Percentiles rank a stretch among this genome's conserved stretches.
phyloP scores from a whole-genome alignment of 2,113 vertebrate species.

The Tiliqua scincoides region DNA sequence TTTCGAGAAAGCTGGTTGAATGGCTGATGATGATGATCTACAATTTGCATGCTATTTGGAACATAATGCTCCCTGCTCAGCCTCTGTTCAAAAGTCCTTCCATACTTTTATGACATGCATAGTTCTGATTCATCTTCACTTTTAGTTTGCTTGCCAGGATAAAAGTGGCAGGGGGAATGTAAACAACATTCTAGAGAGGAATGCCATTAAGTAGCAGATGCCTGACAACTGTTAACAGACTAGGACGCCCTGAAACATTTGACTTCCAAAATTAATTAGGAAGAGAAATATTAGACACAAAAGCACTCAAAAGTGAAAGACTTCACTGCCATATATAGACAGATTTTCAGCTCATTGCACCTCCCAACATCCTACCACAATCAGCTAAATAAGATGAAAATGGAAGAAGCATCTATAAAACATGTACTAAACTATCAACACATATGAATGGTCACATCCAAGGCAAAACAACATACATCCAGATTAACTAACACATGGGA shows the following conservation, averaged over 20 bases:
- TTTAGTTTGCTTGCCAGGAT: background rate
- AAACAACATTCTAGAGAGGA: background rate
- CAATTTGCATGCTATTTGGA: background rate
- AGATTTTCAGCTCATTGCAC: background rate
- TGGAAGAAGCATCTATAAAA: background rate
- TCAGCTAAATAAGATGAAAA: background rate
- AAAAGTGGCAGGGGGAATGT: background rate
- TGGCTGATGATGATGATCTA: background rate
- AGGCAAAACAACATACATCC: background rate
- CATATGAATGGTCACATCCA: background rate
- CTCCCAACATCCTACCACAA: background rate
- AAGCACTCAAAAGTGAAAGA: background rate
- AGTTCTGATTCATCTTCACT: background rate
- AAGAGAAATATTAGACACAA: background rate
- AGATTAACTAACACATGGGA: conserved; percentile 12
- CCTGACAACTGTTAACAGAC: background rate
- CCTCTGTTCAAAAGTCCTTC: background rate
- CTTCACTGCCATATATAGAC: background rate
- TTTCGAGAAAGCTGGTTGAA: background rate
- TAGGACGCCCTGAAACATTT: background rate
- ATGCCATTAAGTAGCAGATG: background rate
- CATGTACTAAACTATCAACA: background rate
- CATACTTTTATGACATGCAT: background rate
- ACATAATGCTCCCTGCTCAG: background rate
- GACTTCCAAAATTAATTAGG: background rate